Conservation (phyloP, 2,113 vertebrate species). For the Esox niger region DNA sequence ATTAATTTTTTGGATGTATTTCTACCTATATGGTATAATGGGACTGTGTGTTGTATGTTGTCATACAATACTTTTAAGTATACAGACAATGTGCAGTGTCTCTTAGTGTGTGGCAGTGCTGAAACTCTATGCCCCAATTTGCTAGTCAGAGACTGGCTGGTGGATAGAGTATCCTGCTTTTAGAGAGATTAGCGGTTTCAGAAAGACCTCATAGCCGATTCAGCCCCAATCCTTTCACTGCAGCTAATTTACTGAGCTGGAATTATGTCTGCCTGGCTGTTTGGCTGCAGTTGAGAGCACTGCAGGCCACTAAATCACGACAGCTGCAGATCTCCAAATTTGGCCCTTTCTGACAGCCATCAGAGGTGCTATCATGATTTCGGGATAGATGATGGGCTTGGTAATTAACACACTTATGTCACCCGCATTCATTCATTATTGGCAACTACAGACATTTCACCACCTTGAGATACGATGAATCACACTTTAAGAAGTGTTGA, state of each 20-base stretch:
- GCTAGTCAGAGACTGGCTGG: constrained; percentile 11
- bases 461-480: neutral
- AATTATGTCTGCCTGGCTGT: constrained; percentile 29
- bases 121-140: neutral
- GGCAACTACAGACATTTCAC: neutral
- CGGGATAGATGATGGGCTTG: constrained; percentile 20
- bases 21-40: too few relatives aligned
- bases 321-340: constrained; percentile 17
- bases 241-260: constrained; percentile 45
- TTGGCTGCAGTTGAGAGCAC: constrained; percentile 51
- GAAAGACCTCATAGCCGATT: constrained; percentile 16
- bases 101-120: neutral
- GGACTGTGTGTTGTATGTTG: too few relatives aligned
- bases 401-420: constrained; percentile 33
- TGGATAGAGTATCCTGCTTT: constrained; percentile 13
- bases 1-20: too few relatives aligned
- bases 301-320: constrained; percentile 32
- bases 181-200: constrained; percentile 9
- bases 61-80: too few relatives aligned
- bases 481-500: neutral
- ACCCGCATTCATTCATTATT: constrained; percentile 12
- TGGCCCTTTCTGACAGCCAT: constrained; percentile 14
- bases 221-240: constrained; percentile 19
- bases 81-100: neutral
- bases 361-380: constrained; percentile 30